Conservation (phyloP, 2,888 invertebrate species). For the Hirtodrosophila alboralis region DNA sequence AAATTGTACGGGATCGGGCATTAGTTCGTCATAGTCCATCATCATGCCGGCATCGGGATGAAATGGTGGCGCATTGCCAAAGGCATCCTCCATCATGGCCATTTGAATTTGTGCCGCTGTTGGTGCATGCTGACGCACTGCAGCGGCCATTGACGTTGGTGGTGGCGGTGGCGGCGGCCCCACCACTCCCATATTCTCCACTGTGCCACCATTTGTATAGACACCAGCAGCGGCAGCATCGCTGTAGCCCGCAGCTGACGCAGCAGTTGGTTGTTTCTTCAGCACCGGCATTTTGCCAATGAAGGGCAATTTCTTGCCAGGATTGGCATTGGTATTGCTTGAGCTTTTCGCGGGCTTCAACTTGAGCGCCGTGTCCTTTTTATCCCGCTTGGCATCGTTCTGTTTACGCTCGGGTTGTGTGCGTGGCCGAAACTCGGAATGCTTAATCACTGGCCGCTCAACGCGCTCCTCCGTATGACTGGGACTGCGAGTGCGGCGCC, state of each 20-base stretch:
- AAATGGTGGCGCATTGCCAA: conserved; percentile 82
- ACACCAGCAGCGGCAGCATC: conserved; percentile 27
- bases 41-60: conserved; percentile 83
- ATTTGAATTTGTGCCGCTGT: conserved; percentile 81
- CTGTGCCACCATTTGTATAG: conserved; percentile 46
- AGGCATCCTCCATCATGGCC: conserved; percentile 82
- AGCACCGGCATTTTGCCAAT: conserved; percentile 94
- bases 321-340: conserved; percentile 13
- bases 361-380: conserved; percentile 63
- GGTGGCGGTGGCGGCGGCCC: conserved; percentile 59
- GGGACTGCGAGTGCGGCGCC: conserved; percentile 54
- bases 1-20: conserved; percentile 84
- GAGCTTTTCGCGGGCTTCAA: conserved; percentile 48
- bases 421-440: conserved; percentile 83
- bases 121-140: conserved; percentile 55
- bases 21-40: conserved; percentile 84
- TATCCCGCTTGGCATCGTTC: conserved; percentile 56
- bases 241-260: conserved; percentile 26
- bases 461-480: conserved; percentile 70
- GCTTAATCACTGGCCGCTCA: conserved; percentile 82
- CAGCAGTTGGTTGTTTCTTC: conserved; percentile 83
- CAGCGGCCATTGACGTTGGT: conserved; percentile 21
- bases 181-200: conserved; percentile 37
- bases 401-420: conserved; percentile 73
- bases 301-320: conserved; percentile 90